Evolutionary conservation across 2,113 vertebrate genomes (phyloP), one percentile per base, ranked within the genome.

Genomic region (Cyprinodon variegatus): DNA sequence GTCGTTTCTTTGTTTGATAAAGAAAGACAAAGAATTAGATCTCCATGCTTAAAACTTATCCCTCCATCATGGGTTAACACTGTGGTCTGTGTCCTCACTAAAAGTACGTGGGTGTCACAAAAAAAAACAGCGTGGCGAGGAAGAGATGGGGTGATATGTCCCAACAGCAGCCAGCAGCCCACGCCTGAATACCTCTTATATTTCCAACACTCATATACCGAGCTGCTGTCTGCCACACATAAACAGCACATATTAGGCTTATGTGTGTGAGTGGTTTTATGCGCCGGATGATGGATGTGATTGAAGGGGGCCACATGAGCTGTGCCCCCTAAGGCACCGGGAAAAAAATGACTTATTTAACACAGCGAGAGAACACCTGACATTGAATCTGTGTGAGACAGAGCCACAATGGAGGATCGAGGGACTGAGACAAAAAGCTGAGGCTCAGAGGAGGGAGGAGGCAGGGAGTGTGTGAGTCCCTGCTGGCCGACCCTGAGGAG

Each of bases 381-480:
- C 92, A 93, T 89, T 82, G 82, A 89, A 93, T 92, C 88, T 88
- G 86, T 84, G 87, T 82, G 86, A 91, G 86, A 89, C 82, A 76
- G 83, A 83, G 74, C 77, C 85, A 90, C 86, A 87, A 86, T 78
- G 86, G 74, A 75, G 81, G 86, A 70, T 65, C 83, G 70, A 72
- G 77, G 85, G 86, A 87, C 86, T 41, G 57, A 74, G 76, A 88
- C 76, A 89, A 87, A 87, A 78, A 80, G 68, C 57, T 15, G 12
- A 2, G 14, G 72, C 65, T 43, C 22, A 65, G 62, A 60, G 67
- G 59, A 39, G 60, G 53, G 39, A 61, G 57, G 82, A 11, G 70
- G 12, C 36, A 46, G 13, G 70, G 4, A 40, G 53, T 0, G 68
- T 8, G 77, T 46, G 37, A 62, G 76, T 85, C 88, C 88, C 81